Evolutionary conservation across 2,113 vertebrate genomes (phyloP), one percentile per base, ranked within the genome.

Genomic region (Thinocorus orbignyianus): DNA sequence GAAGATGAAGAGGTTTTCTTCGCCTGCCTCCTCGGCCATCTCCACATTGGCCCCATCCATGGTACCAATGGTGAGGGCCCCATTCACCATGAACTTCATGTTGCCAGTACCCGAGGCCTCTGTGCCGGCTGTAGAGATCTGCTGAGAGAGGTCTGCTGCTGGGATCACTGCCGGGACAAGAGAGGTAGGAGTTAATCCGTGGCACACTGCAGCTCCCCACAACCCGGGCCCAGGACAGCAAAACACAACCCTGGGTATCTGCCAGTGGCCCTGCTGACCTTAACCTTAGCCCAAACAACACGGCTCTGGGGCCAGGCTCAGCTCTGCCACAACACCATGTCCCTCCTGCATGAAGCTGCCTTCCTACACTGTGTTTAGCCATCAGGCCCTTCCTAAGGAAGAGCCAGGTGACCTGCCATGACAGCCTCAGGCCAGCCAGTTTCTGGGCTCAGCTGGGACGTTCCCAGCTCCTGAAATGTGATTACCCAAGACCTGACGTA

Each of bases 21-120:
- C 95, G 4, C 99, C 98, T 0, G 99, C 99, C 79, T 99, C 99
- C 95, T 99, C 98, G 0, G 98, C 98, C 99, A 99, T 99, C 97
- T 99, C 99, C 96, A 99, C 99, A 0, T 99, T 99, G 85, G 99
- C 99, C 0, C 99, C 99, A 0, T 99, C 99, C 99, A 99, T 99
- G 60, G 99, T 99, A 17, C 99, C 99, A 4, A 99, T 98, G 92
- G 99, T 99, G 65, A 99, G 98, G 11, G 99, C 99, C 12, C 99
- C 99, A 0, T 99, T 99, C 96, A 99, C 94, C 99, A 99, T 99
- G 95, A 99, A 99, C 96, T 99, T 99, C 99, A 99, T 99, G 97
- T 99, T 99, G 62, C 99, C 99, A 0, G 98, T 99, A 41, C 99
- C 99, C 0, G 99, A 99, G 52, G 99, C 99, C 92, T 99, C 99